Base-by-base conservation (phyloP, 2,797 vertebrate species). In the Podargus strigoides region DNA sequence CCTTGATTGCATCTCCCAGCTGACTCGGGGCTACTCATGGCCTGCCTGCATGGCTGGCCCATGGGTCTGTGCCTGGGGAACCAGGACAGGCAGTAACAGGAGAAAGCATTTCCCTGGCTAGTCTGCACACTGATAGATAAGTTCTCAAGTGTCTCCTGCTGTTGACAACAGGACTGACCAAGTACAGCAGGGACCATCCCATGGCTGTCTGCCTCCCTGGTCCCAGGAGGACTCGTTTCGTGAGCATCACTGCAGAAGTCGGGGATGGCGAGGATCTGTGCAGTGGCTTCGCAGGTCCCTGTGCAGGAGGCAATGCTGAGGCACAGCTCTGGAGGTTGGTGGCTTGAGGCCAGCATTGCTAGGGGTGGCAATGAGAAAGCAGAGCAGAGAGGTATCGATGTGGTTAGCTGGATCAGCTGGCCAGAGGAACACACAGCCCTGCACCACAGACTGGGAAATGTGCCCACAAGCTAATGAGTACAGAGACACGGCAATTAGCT, bases 401-500 rank as follows among this genome's bases (percentile, higher is more conserved):
- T 18, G 34, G 44, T 60, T 53, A 1, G 15, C 49, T 14, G 62
- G n/a, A 89, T 95, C 68, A 47, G 58, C 87, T 72, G 89, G 66
- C 41, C 84, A 47, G 60, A 50, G 23, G 6, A 10, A 64, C 19
- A 6, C 4, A 59, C 20, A 78, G 47, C 50, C 58, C 60, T 41
- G 69, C n/a, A 21, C 81, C 77, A 26, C 0, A 3, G 58, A 26
- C 90, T 78, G 89, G 93, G 94, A 93, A 83, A 78, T 36, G 46
- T 74, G 85, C 93, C 95, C 85, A 19, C 15, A 2, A 4, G 0
- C 75, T 96, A 92, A 92, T 52, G 84, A 92, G 91, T 30, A 47
- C 69, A 88, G 85, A 84, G 85, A 75, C 69, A 52, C 0, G 37
- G 82, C 94, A 95, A 96, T 96, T 93, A 94, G 49, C 70, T 84